Conservation (phyloP, 2,888 invertebrate species). For the Corbicula japonica region DNA sequence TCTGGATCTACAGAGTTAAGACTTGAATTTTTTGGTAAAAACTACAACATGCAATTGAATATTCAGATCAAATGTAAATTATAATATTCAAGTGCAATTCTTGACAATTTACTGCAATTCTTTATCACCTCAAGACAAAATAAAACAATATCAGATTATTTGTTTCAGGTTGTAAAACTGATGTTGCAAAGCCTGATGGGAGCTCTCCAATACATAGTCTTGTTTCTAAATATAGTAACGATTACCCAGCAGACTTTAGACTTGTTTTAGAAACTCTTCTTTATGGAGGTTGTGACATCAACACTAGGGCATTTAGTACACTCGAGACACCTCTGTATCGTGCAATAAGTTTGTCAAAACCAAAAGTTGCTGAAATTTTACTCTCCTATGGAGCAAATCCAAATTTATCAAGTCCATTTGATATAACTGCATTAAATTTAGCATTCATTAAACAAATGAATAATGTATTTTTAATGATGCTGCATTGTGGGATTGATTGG, state of each 20-base stretch:
- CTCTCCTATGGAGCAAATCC: constrained; percentile 73
- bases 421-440: constrained; percentile 69
- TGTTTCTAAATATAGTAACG: constrained; percentile 53
- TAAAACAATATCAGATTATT: no score
- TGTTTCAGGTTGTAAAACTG: constrained; percentile 70
- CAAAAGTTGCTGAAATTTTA: constrained; percentile 63
- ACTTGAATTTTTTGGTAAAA: neutral
- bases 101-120: no score
- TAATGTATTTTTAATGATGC: constrained; percentile 49
- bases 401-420: constrained; percentile 74
- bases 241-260: constrained; percentile 48
- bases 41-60: neutral
- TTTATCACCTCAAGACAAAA: no score
- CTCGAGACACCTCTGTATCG: constrained; percentile 73
- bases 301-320: constrained; percentile 64
- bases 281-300: constrained; percentile 61
- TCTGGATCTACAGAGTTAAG: no score
- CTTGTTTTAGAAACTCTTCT: constrained; percentile 61
- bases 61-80: neutral
- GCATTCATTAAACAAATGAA: constrained; percentile 53
- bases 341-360: constrained; percentile 66
- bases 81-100: no score
- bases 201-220: constrained; percentile 68
- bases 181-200: constrained; percentile 61
- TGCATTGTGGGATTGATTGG: constrained; percentile 69